phyloP scores from a whole-genome alignment of 2,888 invertebrate genomes.

The Eulithis prunata region DNA sequence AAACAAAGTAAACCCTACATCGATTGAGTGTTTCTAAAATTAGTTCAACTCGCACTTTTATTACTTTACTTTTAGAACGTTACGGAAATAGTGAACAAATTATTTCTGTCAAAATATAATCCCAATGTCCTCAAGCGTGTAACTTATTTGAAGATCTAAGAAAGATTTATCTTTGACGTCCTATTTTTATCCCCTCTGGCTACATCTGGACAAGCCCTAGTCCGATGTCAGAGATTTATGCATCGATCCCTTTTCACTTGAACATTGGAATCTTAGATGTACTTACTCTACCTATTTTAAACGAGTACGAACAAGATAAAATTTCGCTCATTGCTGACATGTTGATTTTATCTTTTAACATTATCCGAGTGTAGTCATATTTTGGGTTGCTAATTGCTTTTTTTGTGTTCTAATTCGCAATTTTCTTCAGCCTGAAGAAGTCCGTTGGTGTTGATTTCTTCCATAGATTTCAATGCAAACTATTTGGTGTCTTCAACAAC shows the following conservation, averaged over 20 bases:
- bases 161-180: conserved; percentile 29
- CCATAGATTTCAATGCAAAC: too few relatives aligned
- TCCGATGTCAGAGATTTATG: conserved; percentile 66
- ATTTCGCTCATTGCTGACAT: neutral
- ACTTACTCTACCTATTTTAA: neutral
- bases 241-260: conserved; percentile 23
- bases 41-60: conserved; percentile 1
- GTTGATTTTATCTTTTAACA: too few relatives aligned
- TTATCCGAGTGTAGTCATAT: too few relatives aligned
- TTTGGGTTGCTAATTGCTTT: too few relatives aligned
- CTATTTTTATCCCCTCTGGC: conserved; percentile 40
- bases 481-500: too few relatives aligned
- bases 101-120: conserved; percentile 8
- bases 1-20: neutral
- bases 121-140: conserved; percentile 6
- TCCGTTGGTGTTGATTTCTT: too few relatives aligned
- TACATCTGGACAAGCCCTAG: conserved; percentile 38
- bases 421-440: too few relatives aligned
- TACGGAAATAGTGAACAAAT: conserved; percentile 8
- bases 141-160: conserved; percentile 9
- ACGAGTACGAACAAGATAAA: neutral
- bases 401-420: too few relatives aligned
- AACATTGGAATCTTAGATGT: conserved; percentile 6
- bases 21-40: conserved; percentile 1
- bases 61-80: conserved; percentile 9